Evolutionary conservation across 2,888 invertebrate species (phyloP).

Genomic region (Mongoloraphidia duomilia): DNA sequence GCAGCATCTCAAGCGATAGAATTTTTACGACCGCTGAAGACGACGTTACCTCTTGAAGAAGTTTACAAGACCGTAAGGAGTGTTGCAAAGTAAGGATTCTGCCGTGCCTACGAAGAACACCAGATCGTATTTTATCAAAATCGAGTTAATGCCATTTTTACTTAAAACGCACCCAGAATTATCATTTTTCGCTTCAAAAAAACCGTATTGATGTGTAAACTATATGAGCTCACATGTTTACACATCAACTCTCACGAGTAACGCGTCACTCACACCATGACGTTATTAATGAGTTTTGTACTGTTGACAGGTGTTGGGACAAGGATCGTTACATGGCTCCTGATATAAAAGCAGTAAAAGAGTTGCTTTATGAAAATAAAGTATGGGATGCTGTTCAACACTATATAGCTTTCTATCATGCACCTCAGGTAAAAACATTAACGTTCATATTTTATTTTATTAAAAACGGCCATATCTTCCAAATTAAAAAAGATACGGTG

Average conservation of each 20-base stretch:
- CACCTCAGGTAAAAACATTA: slow-evolving; percentile 22
- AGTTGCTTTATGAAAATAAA: slow-evolving; percentile 32
- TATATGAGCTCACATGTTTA: neutral
- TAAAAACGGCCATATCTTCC: neutral
- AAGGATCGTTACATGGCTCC: slow-evolving; percentile 49
- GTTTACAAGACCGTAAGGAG: slow-evolving; percentile 43
- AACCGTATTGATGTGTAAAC: neutral
- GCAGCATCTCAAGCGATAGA: slow-evolving; percentile 53
- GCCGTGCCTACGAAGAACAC: neutral
- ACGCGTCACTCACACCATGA: neutral
- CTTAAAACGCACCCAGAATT: no score
- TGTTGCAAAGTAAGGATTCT: slow-evolving; percentile 28
- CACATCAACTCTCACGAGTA: neutral
- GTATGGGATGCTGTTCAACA: slow-evolving; percentile 38
- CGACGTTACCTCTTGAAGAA: slow-evolving; percentile 46
- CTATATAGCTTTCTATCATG: slow-evolving; percentile 29
- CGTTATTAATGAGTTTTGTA: neutral
- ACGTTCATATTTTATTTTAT: neutral
- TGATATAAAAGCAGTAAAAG: slow-evolving; percentile 43
- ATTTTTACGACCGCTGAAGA: slow-evolving; percentile 45
- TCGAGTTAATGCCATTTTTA: no score
- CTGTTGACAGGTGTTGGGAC: slow-evolving; percentile 36
- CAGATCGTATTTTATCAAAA: no score
- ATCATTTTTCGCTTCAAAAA: no score
- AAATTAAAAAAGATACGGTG: no score